A percentile compares a stretch with the other conserved stretches of the same genome.
phyloP scores from a whole-genome alignment of 2,888 invertebrate species.

The Ochropleura plecta region DNA sequence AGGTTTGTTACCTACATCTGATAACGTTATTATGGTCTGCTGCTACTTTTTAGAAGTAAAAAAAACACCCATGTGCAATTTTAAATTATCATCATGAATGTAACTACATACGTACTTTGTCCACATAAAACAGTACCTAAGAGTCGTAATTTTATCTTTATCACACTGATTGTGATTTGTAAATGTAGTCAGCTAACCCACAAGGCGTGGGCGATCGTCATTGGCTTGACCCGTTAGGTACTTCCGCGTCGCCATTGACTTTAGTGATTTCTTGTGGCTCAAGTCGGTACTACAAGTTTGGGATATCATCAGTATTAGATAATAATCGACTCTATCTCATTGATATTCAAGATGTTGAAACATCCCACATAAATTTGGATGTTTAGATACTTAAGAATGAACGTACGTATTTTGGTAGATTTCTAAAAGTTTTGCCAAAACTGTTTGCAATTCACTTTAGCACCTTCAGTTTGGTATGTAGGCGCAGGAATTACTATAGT shows the following conservation, averaged over 20 bases:
- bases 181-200: slow-evolving; percentile 25
- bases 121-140: neutral
- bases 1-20: neutral
- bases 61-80: slow-evolving; percentile 11
- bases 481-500: neutral
- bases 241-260: slow-evolving; percentile 67
- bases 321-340: slow-evolving; percentile 60
- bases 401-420: slow-evolving; percentile 19
- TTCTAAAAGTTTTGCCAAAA: slow-evolving; percentile 7
- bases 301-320: slow-evolving; percentile 57
- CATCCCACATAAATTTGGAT: slow-evolving; percentile 43
- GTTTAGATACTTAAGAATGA: slow-evolving; percentile 33
- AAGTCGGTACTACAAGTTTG: slow-evolving; percentile 59
- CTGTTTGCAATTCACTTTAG: neutral
- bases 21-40: slow-evolving; percentile 19
- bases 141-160: slow-evolving; percentile 30
- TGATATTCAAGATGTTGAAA: slow-evolving; percentile 52
- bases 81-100: neutral
- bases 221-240: slow-evolving; percentile 75
- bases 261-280: slow-evolving; percentile 51
- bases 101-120: neutral
- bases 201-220: slow-evolving; percentile 69
- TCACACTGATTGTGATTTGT: slow-evolving; percentile 43
- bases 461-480: neutral
- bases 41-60: slow-evolving; percentile 14